A percentile compares a stretch with the other conserved stretches of the same genome.
phyloP scores from a whole-genome alignment of 1,140 invertebrate species.

The Pseudomyrmex sp. region DNA sequence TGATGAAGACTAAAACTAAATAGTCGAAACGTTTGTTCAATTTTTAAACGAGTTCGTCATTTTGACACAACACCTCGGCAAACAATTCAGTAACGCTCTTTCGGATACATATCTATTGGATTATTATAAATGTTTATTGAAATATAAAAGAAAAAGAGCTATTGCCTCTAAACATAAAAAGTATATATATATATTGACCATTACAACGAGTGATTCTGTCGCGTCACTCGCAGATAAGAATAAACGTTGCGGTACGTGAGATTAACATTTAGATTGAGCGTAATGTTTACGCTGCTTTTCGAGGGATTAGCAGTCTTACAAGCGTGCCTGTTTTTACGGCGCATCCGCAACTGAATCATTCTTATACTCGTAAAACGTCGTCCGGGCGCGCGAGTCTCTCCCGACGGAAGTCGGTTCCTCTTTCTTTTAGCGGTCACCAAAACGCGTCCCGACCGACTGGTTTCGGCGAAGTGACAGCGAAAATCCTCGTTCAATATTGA shows the following conservation, averaged over 20 bases:
- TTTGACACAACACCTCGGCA: no score
- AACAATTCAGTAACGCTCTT: no score
- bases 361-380: conserved; percentile 56
- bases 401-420: conserved; percentile 45
- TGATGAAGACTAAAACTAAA: no score
- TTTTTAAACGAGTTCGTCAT: no score
- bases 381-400: conserved; percentile 2
- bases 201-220: conserved; percentile 33
- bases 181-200: not conserved
- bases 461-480: conserved; percentile 63
- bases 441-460: conserved; percentile 29
- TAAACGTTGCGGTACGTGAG: conserved; percentile 38
- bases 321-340: conserved; percentile 33
- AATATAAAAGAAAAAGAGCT: conserved; percentile 11
- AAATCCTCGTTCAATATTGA: conserved; percentile 66
- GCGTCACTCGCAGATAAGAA: conserved; percentile 20
- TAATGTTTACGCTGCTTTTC: conserved; percentile 28
- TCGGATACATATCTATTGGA: no score
- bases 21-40: no score
- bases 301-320: conserved; percentile 54
- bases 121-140: conserved; percentile 3
- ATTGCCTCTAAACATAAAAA: not conserved
- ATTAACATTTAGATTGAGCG: conserved; percentile 56
- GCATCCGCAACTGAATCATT: conserved; percentile 50
- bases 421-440: conserved; percentile 38